Conservation (phyloP, 2,888 invertebrate species). For the Acanthosepion pharaonis region DNA sequence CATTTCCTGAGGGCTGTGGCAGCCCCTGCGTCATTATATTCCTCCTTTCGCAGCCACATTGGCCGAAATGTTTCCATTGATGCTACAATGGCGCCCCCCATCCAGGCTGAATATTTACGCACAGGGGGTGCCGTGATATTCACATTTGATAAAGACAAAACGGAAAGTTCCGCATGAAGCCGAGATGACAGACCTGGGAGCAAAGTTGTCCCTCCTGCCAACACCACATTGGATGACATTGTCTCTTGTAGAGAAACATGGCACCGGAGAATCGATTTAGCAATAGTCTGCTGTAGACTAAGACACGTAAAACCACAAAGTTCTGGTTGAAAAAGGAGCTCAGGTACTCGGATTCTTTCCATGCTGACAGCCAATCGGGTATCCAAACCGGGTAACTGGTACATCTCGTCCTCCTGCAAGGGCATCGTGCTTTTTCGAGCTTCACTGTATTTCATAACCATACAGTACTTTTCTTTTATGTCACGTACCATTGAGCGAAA, state of each 20-base stretch:
- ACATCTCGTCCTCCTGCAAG: background rate
- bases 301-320: conserved; percentile 40
- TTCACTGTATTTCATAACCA: conserved; percentile 18
- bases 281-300: conserved; percentile 15
- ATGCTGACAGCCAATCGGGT: background rate
- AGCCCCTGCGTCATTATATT: conserved; percentile 36
- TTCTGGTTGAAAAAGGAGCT: conserved; percentile 42
- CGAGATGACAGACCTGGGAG: conserved; percentile 8
- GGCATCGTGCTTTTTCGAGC: conserved; percentile 40
- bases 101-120: conserved; percentile 46
- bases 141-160: conserved; percentile 25
- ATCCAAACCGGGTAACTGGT: background rate
- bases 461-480: conserved; percentile 40
- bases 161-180: conserved; percentile 24
- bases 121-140: conserved; percentile 38
- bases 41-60: conserved; percentile 44
- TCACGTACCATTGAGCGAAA: conserved; percentile 34
- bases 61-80: conserved; percentile 40
- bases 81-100: conserved; percentile 41
- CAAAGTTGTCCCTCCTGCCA: conserved; percentile 44
- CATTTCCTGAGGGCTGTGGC: background rate
- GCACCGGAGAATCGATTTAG: conserved; percentile 35
- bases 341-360: conserved; percentile 35
- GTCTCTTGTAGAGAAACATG: conserved; percentile 13
- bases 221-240: conserved; percentile 42